Conservation (phyloP, 2,113 vertebrate genomes). For the Perca flavescens region DNA sequence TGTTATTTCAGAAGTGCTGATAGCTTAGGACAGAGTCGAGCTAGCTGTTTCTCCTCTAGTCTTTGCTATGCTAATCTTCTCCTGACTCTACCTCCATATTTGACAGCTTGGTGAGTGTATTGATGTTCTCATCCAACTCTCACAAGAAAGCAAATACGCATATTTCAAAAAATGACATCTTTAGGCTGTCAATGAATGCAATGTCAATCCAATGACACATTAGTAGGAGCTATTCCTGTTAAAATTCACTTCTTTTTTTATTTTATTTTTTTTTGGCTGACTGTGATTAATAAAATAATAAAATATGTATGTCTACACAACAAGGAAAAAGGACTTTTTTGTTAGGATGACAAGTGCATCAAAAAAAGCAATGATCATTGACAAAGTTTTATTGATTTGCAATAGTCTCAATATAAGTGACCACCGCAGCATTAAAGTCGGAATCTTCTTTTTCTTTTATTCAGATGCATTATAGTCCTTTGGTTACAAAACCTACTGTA, state of each 20-base stretch:
- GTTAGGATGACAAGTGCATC: background rate
- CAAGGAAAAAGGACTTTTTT: background rate
- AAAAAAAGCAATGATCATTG: background rate
- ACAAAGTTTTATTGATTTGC: background rate
- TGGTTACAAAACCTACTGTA: background rate
- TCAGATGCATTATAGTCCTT: background rate
- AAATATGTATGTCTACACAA: background rate
- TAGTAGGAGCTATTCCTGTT: background rate
- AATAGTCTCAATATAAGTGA: background rate
- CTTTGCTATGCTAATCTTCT: background rate
- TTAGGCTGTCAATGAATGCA: too few relatives aligned
- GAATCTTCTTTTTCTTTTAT: background rate
- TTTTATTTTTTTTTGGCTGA: background rate
- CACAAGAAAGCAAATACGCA: background rate
- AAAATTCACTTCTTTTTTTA: background rate
- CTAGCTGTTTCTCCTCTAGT: too few relatives aligned
- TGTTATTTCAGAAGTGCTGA: too few relatives aligned
- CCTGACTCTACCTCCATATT: background rate
- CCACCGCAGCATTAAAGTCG: background rate
- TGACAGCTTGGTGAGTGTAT: background rate
- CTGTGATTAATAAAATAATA: background rate
- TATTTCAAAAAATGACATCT: too few relatives aligned
- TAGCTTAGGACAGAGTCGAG: too few relatives aligned
- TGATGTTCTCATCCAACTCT: background rate
- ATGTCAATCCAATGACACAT: background rate